Conservation (phyloP, 2,113 vertebrate species). For the Urocitellus parryii region DNA sequence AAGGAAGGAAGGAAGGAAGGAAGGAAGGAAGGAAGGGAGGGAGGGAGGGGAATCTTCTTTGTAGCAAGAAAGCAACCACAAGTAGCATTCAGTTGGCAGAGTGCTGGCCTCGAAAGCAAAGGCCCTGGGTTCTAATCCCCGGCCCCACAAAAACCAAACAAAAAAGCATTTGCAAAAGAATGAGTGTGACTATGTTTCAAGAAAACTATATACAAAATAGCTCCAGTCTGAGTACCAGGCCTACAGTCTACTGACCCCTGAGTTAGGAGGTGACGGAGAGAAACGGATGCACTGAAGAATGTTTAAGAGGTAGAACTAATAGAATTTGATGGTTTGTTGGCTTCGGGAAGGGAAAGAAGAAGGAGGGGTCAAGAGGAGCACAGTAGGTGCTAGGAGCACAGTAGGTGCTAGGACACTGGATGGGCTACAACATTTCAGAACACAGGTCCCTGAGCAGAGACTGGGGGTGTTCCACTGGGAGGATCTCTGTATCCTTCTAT, state of each 20-base stretch:
- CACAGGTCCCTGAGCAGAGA: background rate
- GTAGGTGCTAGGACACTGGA: fast-evolving
- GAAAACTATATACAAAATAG: background rate
- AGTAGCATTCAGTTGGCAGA: too few species aligned
- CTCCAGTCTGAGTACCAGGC: background rate
- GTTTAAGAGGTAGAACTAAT: background rate
- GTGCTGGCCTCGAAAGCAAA: too few species aligned
- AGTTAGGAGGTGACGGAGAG: background rate
- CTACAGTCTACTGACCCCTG: background rate
- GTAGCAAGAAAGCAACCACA: background rate
- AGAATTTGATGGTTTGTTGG: background rate
- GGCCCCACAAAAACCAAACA: too few species aligned
- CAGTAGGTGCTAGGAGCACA: too few species aligned
- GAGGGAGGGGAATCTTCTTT: fast-evolving
- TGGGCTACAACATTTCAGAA: fast-evolving
- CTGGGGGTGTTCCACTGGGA: background rate
- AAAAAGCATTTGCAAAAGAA: background rate
- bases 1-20: too few species aligned
- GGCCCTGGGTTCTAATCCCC: too few species aligned
- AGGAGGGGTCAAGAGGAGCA: too few species aligned
- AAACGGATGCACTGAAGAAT: background rate
- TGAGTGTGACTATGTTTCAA: background rate
- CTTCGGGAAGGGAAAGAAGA: background rate
- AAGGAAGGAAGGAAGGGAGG: fast-evolving
- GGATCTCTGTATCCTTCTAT: background rate